Evolutionary conservation across 2,888 invertebrate genomes (phyloP).

Genomic region (Mystacides longicornis): DNA sequence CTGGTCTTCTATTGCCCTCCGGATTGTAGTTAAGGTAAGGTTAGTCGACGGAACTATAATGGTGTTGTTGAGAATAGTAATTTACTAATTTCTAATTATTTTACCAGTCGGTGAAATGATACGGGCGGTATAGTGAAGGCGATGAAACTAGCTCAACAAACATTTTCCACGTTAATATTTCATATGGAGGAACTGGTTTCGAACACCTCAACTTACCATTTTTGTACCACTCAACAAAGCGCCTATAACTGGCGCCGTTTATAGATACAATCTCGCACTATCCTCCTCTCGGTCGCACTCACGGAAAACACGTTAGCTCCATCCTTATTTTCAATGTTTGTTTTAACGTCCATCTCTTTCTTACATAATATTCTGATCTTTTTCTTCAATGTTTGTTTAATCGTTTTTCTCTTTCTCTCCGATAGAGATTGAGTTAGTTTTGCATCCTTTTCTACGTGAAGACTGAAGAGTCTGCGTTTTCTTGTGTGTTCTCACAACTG

Average conservation of each 20-base stretch:
- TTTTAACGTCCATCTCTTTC: background rate
- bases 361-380: background rate
- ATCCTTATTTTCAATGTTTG: background rate
- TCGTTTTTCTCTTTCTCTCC: background rate
- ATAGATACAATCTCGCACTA: background rate
- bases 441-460: no score
- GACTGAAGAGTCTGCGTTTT: no score
- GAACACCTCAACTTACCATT: background rate
- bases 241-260: background rate
- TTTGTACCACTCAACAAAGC: background rate
- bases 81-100: no score
- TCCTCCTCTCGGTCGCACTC: background rate
- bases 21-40: no score
- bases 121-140: no score
- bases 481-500: no score
- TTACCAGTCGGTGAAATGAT: no score
- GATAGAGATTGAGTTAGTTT: no score
- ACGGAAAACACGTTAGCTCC: background rate
- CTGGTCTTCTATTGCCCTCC: no score
- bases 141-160: no score
- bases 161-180: background rate
- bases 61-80: no score
- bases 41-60: no score
- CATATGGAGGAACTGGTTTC: background rate
- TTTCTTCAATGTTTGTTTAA: background rate